Conservation (phyloP, 2,113 vertebrate genomes). For the Rhagologus leucostigma region DNA sequence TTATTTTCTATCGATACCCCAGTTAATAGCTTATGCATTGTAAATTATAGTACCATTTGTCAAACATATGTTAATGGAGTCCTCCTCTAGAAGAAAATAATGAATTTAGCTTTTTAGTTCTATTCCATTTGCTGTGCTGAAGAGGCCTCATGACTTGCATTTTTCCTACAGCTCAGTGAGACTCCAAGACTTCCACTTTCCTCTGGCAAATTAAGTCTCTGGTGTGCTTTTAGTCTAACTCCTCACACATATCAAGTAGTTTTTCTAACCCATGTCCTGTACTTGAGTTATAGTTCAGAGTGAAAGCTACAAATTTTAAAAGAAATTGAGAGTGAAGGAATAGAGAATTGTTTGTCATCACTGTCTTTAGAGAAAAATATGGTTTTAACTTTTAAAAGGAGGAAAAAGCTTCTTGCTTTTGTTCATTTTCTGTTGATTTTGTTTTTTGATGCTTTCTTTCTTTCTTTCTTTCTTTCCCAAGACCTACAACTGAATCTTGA, state of each 20-base stretch:
- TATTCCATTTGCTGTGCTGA: background rate
- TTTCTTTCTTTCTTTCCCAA: background rate
- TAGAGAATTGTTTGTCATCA: background rate
- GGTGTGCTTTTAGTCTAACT: background rate
- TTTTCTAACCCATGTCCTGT: background rate
- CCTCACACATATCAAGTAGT: background rate
- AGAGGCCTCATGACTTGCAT: background rate
- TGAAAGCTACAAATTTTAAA: background rate
- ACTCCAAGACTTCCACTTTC: background rate
- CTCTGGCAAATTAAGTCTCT: background rate
- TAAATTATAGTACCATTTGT: background rate
- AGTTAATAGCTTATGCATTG: background rate
- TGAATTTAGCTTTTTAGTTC: background rate
- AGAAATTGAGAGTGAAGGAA: background rate
- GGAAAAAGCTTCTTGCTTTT: background rate
- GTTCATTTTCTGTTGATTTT: background rate
- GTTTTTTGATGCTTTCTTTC: background rate
- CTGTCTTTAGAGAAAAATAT: background rate
- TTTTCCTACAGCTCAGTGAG: background rate
- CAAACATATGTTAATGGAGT: background rate
- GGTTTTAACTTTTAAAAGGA: background rate
- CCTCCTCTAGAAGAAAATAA: background rate
- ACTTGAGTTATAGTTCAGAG: background rate
- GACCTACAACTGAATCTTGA: background rate
- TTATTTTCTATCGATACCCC: too few species aligned